Evolutionary conservation across 1,140 invertebrate species (phyloP), one percentile per base, ranked within the genome.

Genomic region (Tetramorium alpestre): DNA sequence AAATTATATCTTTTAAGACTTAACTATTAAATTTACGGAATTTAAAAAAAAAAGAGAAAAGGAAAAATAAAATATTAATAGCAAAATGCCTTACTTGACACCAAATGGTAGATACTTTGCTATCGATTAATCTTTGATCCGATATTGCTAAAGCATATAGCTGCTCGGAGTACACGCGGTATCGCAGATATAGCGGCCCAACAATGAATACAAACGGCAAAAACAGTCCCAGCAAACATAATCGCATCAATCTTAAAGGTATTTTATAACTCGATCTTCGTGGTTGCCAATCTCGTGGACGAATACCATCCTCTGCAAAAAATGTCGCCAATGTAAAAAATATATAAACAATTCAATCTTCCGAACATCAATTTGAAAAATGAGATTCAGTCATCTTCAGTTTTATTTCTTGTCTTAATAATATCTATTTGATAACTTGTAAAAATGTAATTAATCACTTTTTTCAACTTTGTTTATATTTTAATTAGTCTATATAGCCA

Each of bases 81-180:
- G 4, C 3, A n/a, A 67, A 62, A 51, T 47, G n/a, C 10, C 64
- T 75, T 90, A 97, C 97, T 96, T 98, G 97, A 92, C 97, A 98
- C 97, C 97, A 98, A 58, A 96, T 96, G 1, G 97, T 97, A 0
- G 97, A 98, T 56, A 97, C 96, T 93, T 96, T 96, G 65, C 96
- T 96, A 93, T 97, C 97, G 51, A 98, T 96, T 25, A 98, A 94
- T 64, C 97, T 94, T 96, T 98, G 97, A 94, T 98, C 97, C 0
- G 97, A 97, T 93, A 97, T 96, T n/a, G 96, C 96, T 91, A 98
- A 94, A 3, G 97, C 97, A 91, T 97, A 97, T 85, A 97, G 94
- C 92, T 97, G 97, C 2, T 97, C 96, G 18, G 96, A 96, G 90
- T 97, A 97, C 0, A 97, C 96, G 11, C 96, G 96, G 91, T 97